These are phyloP conservation scores for Monarcha castaneiventris DNA, from an alignment of 2,113 vertebrate species.

Conservation along the genomic window DNA sequence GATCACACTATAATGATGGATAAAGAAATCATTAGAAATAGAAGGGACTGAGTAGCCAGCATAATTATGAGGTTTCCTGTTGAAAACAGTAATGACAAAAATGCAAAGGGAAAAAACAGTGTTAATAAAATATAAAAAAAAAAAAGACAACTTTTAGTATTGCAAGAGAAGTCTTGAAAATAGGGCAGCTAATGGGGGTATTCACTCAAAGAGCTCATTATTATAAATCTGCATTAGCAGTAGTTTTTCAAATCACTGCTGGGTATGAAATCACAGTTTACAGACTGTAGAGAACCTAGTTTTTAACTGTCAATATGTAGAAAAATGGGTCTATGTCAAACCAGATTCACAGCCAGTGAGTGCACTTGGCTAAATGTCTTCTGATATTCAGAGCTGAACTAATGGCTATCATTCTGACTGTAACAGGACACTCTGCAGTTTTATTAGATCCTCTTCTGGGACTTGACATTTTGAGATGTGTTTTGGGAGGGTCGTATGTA, in stretches of 20 bases:
- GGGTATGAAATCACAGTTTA: constrained; percentile 7
- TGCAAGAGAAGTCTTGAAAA: constrained; percentile 16
- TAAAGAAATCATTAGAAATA: constrained; percentile 28
- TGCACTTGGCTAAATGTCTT: not conserved
- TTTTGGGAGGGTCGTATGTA: not conserved
- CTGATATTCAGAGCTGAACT: constrained; percentile 35
- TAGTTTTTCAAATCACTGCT: constrained; percentile 23
- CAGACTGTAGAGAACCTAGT: not conserved
- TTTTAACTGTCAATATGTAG: not conserved
- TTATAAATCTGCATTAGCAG: constrained; percentile 48
- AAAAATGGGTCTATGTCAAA: not conserved
- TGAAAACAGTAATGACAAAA: constrained; percentile 13
- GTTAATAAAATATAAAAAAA: not conserved
- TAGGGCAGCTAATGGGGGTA: not conserved
- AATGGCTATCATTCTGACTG: not conserved
- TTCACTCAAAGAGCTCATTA: constrained; percentile 2
- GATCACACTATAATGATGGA: constrained; percentile 32
- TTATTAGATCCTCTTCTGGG: not conserved
- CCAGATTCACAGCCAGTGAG: not conserved
- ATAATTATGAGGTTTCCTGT: constrained; percentile 43
- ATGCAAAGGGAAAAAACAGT: not conserved
- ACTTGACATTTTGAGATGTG: not conserved
- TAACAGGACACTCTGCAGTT: not conserved
- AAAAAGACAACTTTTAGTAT: not conserved
- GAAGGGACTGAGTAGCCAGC: not conserved